Evolutionary conservation across 2,113 vertebrate species (phyloP).

Genomic region (Petrocephalus microphthalmus): DNA sequence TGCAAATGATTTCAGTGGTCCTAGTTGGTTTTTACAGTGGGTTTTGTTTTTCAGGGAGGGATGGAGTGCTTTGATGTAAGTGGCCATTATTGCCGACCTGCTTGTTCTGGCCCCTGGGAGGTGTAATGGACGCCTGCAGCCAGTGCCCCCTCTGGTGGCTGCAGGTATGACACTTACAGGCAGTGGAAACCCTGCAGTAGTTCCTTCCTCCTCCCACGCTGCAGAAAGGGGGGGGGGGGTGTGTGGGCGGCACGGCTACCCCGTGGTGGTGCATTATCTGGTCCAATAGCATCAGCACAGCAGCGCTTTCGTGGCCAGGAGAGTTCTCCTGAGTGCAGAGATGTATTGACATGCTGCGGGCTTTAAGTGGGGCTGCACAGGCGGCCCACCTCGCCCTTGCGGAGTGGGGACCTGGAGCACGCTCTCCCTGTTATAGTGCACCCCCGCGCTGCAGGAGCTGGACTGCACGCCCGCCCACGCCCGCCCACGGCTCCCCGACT

Average conservation of each 20-base stretch:
- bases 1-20: neutral
- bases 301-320: neutral
- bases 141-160: neutral
- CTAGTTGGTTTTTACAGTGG: neutral
- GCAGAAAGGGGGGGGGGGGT: constrained; percentile 31
- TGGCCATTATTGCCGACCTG: neutral
- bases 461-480: neutral
- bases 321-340: neutral
- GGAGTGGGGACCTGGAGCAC: neutral
- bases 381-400: neutral
- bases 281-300: constrained; percentile 36
- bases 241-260: constrained; percentile 38
- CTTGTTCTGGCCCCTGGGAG: neutral
- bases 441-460: neutral
- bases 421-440: neutral
- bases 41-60: neutral
- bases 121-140: neutral
- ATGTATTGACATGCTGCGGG: neutral
- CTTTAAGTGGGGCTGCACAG: neutral
- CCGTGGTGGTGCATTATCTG: constrained; percentile 30
- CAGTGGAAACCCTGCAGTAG: constrained; percentile 6
- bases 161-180: neutral
- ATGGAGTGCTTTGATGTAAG: neutral
- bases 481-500: neutral
- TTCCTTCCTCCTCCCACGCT: constrained; percentile 22